Base-by-base conservation (phyloP, 1,140 invertebrate species). In the Eriocheir sinensis region DNA sequence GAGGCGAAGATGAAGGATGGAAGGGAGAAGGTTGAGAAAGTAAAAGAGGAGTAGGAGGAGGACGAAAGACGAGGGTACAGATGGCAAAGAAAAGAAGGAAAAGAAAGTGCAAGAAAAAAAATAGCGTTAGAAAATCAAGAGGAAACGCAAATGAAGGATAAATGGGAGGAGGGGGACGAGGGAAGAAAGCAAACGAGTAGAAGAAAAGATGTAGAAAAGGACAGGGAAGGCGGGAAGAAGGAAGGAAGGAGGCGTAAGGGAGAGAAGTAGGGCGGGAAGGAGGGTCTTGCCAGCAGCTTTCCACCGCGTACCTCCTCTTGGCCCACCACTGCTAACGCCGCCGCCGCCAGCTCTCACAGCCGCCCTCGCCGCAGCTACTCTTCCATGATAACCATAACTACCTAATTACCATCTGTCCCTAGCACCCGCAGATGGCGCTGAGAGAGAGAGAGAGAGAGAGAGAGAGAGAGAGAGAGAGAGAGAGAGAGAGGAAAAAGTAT, bases 381-480 rank as follows among this genome's bases (percentile, higher is more conserved):
- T 21, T 72, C 60, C 60, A 72, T 60, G 53, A 60, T 72, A 72
- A 72, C 60, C 27, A 72, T 72, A 72, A 72, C 60, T 72, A 72
- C 60, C 27, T 21, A 12, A 72, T 72, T 21, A 72, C 60, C 6
- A n/a, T n/a, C 60, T n/a, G 21, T 15, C 44, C 44, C 44, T 48
- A 8, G 44, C 44, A 4, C 44, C 44, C 44, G 44, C 44, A 48
- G 44, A 48, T 48, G 44, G 4, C 44, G 44, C 44, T 48, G 44
- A 48, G 44, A 48, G 44, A 72, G 12, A 21, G 9, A 72, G 60
- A 72, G 60, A 72, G 60, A 72, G 60, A 72, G 60, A 72, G 60
- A 72, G 60, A 72, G 60, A 72, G 60, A 72, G 60, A 72, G 60
- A 72, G 60, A 72, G 60, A 72, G 60, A 72, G 60, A 72, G 60